Evolutionary conservation across 2,113 vertebrate genomes (phyloP).

Genomic region (Corythornis cristatus): DNA sequence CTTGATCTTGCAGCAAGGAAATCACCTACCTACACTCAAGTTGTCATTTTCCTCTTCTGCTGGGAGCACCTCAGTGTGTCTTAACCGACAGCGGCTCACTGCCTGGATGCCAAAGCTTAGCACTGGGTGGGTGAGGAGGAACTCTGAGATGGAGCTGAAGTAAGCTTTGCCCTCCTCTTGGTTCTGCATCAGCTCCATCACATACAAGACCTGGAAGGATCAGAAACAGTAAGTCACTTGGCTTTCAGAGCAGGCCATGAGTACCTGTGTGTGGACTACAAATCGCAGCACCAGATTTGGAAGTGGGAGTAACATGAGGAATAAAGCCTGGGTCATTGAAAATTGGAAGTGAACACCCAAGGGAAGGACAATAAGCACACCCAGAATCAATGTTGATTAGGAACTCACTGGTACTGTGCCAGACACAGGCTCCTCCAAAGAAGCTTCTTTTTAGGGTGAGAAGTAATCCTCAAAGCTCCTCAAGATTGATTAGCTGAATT

Average conservation of each 20-base stretch:
- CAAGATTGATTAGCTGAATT: not conserved
- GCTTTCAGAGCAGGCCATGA: not conserved
- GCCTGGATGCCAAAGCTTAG: slow-evolving; percentile 95
- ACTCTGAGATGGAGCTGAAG: slow-evolving; percentile 97
- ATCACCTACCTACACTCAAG: slow-evolving; percentile 81
- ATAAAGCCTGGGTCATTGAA: not conserved
- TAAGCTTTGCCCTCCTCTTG: slow-evolving; percentile 91
- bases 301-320: not conserved
- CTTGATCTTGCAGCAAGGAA: not conserved
- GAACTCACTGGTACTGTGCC: not conserved
- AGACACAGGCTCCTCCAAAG: not conserved
- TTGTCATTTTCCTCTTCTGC: slow-evolving; percentile 92
- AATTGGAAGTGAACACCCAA: not conserved
- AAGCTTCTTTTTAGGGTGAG: not conserved
- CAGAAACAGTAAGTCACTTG: not conserved
- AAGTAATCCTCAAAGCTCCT: not conserved
- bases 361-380: not conserved
- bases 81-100: slow-evolving; percentile 84
- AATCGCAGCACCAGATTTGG: not conserved
- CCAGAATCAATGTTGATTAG: not conserved
- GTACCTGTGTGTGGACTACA: fast-evolving
- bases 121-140: slow-evolving; percentile 96
- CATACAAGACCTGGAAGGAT: slow-evolving; percentile 89
- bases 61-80: slow-evolving; percentile 92
- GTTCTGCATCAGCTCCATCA: slow-evolving; percentile 96